phyloP scores from a whole-genome alignment of 1,140 invertebrate species.

The Zaprionus lachaisei region DNA sequence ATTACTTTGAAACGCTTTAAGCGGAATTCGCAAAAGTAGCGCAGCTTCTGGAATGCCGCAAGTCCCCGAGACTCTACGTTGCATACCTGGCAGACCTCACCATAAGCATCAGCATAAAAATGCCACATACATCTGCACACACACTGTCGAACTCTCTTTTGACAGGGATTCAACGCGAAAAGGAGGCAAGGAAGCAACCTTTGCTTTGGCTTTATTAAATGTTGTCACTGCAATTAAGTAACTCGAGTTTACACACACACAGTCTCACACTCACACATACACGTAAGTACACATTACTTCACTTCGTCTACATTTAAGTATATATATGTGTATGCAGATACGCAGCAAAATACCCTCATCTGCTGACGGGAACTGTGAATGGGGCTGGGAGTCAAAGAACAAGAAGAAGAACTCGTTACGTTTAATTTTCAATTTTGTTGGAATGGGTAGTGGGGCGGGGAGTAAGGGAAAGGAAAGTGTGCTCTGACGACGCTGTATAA shows the following conservation, averaged over 20 bases:
- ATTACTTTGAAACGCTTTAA: constrained; percentile 69
- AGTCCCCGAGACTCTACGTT: neutral
- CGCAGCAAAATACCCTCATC: constrained; percentile 11
- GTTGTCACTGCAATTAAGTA: constrained; percentile 77
- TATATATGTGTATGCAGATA: neutral
- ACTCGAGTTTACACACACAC: constrained; percentile 43
- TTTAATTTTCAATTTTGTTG: constrained; percentile 45
- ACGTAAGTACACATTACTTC: neutral
- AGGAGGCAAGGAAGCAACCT: constrained; percentile 10
- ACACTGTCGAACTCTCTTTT: constrained; percentile 42
- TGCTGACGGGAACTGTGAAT: constrained; percentile 7
- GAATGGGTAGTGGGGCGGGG: neutral
- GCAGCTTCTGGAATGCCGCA: constrained; percentile 2
- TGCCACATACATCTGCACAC: constrained; percentile 18
- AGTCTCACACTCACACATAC: constrained; percentile 8
- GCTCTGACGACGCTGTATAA: constrained; percentile 64
- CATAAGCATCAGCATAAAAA: constrained; percentile 45
- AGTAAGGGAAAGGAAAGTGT: constrained; percentile 5
- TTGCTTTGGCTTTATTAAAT: constrained; percentile 53
- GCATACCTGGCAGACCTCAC: constrained; percentile 22
- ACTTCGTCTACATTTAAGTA: neutral
- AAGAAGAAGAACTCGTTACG: constrained; percentile 39
- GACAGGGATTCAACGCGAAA: neutral
- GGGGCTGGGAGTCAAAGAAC: constrained; percentile 12
- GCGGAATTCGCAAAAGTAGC: constrained; percentile 51